Percentiles rank a stretch among this genome's conserved stretches.
These are phyloP conservation scores for Megalurothrips usitatus DNA, from an alignment of 2,888 invertebrate genomes.

Conservation along the genomic window DNA sequence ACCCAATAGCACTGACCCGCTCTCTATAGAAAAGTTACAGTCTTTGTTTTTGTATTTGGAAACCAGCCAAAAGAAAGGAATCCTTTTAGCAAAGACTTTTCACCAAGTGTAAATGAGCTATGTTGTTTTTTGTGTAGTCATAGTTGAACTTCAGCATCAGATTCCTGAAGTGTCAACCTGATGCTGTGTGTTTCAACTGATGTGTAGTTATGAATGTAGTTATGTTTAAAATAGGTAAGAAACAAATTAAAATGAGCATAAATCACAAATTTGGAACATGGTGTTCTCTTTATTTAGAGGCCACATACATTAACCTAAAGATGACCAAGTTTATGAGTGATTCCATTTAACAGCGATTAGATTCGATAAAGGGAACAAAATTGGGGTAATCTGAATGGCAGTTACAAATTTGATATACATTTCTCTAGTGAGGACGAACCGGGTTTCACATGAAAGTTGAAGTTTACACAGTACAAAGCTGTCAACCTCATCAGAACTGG, in stretches of 20 bases:
- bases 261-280: background rate
- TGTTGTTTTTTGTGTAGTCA: background rate
- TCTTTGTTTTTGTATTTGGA: too few species aligned
- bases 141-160: background rate
- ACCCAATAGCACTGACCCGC: too few species aligned
- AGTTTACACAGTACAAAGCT: background rate
- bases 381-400: background rate
- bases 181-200: too few species aligned
- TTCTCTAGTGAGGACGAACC: background rate
- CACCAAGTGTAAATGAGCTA: background rate
- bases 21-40: too few species aligned
- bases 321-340: conserved; percentile 1
- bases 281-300: conserved; percentile 9
- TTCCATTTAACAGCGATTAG: background rate
- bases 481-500: background rate
- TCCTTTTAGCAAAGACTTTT: background rate
- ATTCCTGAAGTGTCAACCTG: too few species aligned
- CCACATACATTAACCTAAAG: background rate
- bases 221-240: too few species aligned
- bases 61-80: too few species aligned
- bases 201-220: too few species aligned
- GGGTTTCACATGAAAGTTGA: background rate
- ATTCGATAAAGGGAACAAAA: background rate
- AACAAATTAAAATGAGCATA: background rate
- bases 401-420: background rate